Percentiles rank a stretch among this genome's conserved stretches.
Evolutionary conservation across 2,797 vertebrate genomes (phyloP).

Genomic region (Premnoplex brunnescens): DNA sequence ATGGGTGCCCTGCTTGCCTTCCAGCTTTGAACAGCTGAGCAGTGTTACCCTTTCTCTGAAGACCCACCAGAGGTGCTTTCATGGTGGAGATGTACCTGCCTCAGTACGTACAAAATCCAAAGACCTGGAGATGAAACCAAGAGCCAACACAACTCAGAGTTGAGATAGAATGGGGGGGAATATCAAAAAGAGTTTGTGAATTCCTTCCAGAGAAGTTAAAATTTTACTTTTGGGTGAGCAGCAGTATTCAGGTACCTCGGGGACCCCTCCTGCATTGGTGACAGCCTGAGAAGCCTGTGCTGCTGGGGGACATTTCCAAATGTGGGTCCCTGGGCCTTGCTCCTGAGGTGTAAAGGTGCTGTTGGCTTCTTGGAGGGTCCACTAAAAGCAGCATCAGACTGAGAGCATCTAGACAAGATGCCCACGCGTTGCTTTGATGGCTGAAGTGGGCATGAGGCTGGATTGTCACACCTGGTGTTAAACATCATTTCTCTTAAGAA

Average conservation of each 20-base stretch:
- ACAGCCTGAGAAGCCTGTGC: accelerated
- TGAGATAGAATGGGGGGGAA: background rate
- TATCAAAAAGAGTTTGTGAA: background rate
- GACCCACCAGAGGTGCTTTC: background rate
- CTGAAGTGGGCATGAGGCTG: background rate
- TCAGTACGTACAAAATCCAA: background rate
- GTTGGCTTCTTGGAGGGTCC: background rate
- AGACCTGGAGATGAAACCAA: background rate
- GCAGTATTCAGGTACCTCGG: background rate
- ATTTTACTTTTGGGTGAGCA: background rate
- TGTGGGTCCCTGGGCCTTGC: background rate
- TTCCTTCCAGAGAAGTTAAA: background rate
- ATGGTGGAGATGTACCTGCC: background rate
- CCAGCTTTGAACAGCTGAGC: background rate
- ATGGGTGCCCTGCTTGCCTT: background rate
- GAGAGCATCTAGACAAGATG: background rate
- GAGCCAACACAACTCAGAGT: background rate
- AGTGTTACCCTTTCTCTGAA: background rate
- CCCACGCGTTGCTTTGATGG: accelerated
- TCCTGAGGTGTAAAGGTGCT: background rate
- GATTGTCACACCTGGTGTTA: background rate
- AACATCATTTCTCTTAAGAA: background rate
- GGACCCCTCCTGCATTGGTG: background rate
- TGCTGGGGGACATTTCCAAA: background rate
- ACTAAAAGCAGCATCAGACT: background rate